Conservation (phyloP, 2,888 invertebrate species). For the Desoria tigrina region DNA sequence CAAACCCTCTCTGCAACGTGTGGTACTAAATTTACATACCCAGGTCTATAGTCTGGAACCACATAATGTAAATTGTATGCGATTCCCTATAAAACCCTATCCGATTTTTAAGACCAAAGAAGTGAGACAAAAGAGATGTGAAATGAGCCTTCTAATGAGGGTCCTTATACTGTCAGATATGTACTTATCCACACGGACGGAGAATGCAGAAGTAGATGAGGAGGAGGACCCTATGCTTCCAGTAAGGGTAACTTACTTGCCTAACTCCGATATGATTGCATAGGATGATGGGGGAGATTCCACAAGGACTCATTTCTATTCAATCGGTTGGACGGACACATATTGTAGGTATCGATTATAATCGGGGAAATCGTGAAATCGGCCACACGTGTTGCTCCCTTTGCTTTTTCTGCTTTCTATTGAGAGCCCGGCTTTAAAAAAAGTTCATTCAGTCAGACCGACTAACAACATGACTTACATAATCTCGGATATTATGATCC, state of each 20-base stretch:
- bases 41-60: no score
- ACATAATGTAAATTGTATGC: no score
- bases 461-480: constrained; percentile 31
- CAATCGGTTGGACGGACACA: constrained; percentile 40
- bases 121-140: constrained; percentile 1
- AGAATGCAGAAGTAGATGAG: not conserved
- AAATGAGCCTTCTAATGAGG: constrained; percentile 3
- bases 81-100: no score
- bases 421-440: constrained; percentile 11
- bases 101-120: no score
- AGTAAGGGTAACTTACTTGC: no score
- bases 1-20: no score
- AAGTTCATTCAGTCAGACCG: constrained; percentile 11
- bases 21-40: no score
- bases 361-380: constrained; percentile 47
- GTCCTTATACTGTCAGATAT: not conserved
- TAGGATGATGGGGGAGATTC: no score
- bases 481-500: constrained; percentile 7
- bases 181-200: not conserved
- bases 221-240: no score
- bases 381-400: constrained; percentile 52
- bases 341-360: constrained; percentile 47
- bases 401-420: constrained; percentile 25
- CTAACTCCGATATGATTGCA: no score
- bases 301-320: constrained; percentile 18